A percentile compares a stretch with the other conserved stretches of the same genome.
Conservation (phyloP, 2,888 invertebrate species). For the Athalia cordata region DNA sequence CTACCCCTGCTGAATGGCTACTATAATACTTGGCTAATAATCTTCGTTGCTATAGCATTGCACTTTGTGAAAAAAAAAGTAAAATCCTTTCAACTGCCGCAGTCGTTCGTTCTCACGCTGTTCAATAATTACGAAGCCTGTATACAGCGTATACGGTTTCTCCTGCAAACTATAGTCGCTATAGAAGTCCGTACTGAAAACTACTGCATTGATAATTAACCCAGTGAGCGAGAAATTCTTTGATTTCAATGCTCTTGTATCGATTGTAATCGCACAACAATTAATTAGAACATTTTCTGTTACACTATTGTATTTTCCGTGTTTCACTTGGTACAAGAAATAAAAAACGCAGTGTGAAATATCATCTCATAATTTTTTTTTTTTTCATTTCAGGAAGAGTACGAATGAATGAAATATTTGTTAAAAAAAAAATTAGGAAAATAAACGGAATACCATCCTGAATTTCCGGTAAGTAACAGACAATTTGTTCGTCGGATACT, state of each 20-base stretch:
- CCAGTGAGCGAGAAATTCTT: conserved; percentile 17
- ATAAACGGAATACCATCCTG: background rate
- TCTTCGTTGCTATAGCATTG: background rate
- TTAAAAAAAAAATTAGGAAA: background rate
- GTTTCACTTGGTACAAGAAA: background rate
- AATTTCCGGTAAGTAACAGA: background rate
- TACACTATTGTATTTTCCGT: background rate
- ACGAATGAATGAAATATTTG: background rate
- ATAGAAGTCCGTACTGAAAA: conserved; percentile 6
- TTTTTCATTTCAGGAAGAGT: background rate
- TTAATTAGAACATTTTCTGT: background rate
- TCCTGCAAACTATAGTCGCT: background rate
- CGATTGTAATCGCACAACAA: background rate
- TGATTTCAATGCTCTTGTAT: background rate
- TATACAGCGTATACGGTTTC: background rate
- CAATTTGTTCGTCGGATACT: background rate
- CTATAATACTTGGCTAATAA: background rate
- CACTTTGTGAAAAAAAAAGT: conserved; percentile 6
- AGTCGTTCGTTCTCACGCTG: conserved; percentile 34
- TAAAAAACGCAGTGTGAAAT: background rate
- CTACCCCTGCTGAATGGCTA: background rate
- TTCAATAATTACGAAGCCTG: conserved; percentile 33
- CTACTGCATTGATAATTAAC: conserved; percentile 29
- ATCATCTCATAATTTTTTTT: background rate
- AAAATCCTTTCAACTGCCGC: conserved; percentile 27